Evolutionary conservation across 2,797 vertebrate species (phyloP).

Genomic region (Neosalanx taihuensis): DNA sequence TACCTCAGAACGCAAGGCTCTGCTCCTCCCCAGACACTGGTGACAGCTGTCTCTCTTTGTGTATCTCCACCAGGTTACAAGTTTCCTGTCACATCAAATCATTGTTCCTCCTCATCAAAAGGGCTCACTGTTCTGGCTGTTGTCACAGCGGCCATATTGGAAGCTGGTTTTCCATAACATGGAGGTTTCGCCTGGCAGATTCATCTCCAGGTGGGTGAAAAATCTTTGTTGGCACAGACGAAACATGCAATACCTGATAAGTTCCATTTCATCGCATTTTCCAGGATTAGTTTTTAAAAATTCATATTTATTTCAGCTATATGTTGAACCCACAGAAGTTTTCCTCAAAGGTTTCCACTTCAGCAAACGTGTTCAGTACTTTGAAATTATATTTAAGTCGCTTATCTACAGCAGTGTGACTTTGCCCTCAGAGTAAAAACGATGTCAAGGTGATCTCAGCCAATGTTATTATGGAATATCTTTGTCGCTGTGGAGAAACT

Average conservation of each 20-base stretch:
- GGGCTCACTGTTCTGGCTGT: slow-evolving; percentile 42
- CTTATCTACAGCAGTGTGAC: slow-evolving; percentile 42
- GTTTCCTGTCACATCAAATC: slow-evolving; percentile 46
- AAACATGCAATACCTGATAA: slow-evolving; percentile 25
- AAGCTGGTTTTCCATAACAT: slow-evolving; percentile 28
- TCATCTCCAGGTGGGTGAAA: no score
- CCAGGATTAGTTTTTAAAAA: neutral
- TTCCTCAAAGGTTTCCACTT: neutral
- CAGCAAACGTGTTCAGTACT: slow-evolving; percentile 3
- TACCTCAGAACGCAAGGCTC: slow-evolving; percentile 26
- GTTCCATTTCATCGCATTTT: neutral
- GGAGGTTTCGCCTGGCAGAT: neutral
- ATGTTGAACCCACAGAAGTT: neutral
- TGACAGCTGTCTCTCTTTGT: slow-evolving; percentile 57
- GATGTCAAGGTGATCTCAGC: slow-evolving; percentile 49
- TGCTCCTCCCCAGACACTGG: slow-evolving; percentile 29
- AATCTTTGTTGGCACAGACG: neutral
- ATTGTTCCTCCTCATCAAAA: slow-evolving; percentile 45
- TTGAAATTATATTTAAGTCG: slow-evolving; percentile 29
- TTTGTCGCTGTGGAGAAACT: neutral
- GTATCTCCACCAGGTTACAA: slow-evolving; percentile 47
- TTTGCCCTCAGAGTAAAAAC: slow-evolving; percentile 29
- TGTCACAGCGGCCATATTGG: slow-evolving; percentile 2
- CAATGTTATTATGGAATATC: slow-evolving; percentile 12
- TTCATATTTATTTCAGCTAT: neutral